A percentile compares a stretch with the other conserved stretches of the same genome.
Conservation (phyloP, 2,113 vertebrate genomes). For the Ictalurus furcatus region DNA sequence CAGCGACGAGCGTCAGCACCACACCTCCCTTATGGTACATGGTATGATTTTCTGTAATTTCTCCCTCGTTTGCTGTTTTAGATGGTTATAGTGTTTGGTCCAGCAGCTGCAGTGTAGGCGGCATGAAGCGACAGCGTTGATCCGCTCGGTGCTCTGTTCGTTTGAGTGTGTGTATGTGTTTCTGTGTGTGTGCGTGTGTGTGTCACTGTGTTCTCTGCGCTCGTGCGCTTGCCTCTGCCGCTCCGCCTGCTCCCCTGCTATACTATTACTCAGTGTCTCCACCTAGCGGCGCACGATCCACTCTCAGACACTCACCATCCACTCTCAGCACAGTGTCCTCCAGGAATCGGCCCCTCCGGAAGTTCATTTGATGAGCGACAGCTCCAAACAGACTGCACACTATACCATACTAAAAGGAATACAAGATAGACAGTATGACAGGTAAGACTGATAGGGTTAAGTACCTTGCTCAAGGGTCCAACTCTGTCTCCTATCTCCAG, state of each 20-base stretch:
- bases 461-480: background rate
- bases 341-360: background rate
- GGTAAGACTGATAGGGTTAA: background rate
- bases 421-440: background rate
- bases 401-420: background rate
- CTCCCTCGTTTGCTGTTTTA: slow-evolving; percentile 29
- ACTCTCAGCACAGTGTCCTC: background rate
- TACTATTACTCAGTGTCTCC: slow-evolving; percentile 52
- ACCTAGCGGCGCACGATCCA: slow-evolving; percentile 44
- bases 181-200: background rate
- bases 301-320: background rate
- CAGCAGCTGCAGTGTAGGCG: slow-evolving; percentile 46
- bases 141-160: slow-evolving; percentile 16
- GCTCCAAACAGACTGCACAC: background rate
- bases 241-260: slow-evolving; percentile 26
- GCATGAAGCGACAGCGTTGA: slow-evolving; percentile 48
- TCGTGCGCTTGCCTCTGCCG: slow-evolving; percentile 15
- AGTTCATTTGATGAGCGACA: background rate
- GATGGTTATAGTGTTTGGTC: slow-evolving; percentile 45
- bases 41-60: slow-evolving; percentile 46
- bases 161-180: background rate
- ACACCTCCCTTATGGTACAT: slow-evolving; percentile 54
- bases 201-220: background rate
- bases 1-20: slow-evolving; percentile 58
- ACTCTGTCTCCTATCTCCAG: too few species aligned